A percentile compares a stretch with the other conserved stretches of the same genome.
Conservation (phyloP, 1,140 invertebrate species). For the Penaeus vannamei region DNA sequence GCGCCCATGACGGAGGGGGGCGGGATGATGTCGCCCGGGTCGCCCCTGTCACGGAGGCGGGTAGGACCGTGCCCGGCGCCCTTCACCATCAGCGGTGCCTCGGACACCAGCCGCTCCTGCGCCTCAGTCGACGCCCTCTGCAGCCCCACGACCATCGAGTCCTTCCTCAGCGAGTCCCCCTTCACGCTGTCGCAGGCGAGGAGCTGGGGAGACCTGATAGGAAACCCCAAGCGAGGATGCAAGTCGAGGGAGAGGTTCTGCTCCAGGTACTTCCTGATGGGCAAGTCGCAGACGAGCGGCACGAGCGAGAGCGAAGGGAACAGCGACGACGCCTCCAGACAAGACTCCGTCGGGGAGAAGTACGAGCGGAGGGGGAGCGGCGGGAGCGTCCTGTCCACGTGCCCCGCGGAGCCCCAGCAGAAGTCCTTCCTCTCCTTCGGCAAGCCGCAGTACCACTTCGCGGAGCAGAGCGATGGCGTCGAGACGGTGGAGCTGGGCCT, state of each 20-base stretch:
- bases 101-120: constrained; percentile 55
- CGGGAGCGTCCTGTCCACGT: constrained; percentile 44
- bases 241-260: constrained; percentile 18
- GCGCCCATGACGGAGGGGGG: constrained; percentile 35
- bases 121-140: constrained; percentile 54
- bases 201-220: constrained; percentile 54
- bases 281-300: constrained; percentile 43
- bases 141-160: constrained; percentile 53
- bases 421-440: not conserved
- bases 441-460: not conserved
- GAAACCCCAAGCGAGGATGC: not conserved
- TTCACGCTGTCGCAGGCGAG: constrained; percentile 46
- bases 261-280: constrained; percentile 56
- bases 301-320: constrained; percentile 50
- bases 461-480: not conserved
- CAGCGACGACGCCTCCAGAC: constrained; percentile 51
- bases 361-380: constrained; percentile 38
- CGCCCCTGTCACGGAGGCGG: constrained; percentile 54
- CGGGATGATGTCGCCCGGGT: constrained; percentile 39
- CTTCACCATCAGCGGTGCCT: constrained; percentile 56
- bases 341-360: constrained; percentile 25
- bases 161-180: constrained; percentile 51
- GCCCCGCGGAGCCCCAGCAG: constrained; percentile 22
- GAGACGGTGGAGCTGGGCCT: constrained; percentile 54
- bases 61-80: constrained; percentile 53